phyloP scores from a whole-genome alignment of 2,888 invertebrate species.

The Coleophora flavipennella region DNA sequence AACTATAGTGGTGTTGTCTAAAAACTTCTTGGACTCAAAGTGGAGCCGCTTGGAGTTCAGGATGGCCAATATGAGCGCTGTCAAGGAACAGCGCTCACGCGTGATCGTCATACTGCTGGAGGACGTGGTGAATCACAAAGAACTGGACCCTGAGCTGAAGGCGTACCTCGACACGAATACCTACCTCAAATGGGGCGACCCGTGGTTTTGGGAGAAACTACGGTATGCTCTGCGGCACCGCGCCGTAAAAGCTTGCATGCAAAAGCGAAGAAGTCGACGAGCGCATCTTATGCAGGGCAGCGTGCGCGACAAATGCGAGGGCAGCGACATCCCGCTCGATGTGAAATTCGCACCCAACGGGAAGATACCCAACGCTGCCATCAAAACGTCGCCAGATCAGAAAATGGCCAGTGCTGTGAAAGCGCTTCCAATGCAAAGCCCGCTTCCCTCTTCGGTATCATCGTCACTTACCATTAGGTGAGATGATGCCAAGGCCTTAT shows the following conservation, averaged over 20 bases:
- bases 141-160: constrained; percentile 56
- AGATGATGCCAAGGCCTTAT: too few species aligned
- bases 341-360: constrained; percentile 1
- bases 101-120: constrained; percentile 81
- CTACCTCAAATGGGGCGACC: constrained; percentile 85
- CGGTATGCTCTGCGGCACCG: constrained; percentile 75
- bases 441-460: too few species aligned
- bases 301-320: background rate
- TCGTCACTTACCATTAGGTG: too few species aligned
- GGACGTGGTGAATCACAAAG: constrained; percentile 63
- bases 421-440: too few species aligned
- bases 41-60: constrained; percentile 76
- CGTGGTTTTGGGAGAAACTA: constrained; percentile 85
- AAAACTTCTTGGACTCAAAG: constrained; percentile 41
- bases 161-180: constrained; percentile 82
- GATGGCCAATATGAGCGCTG: constrained; percentile 64
- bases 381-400: constrained; percentile 1
- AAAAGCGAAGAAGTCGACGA: background rate
- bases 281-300: background rate
- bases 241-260: background rate
- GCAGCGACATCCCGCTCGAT: constrained; percentile 4
- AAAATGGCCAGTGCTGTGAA: too few species aligned
- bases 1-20: constrained; percentile 23
- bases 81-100: constrained; percentile 69
- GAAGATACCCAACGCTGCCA: background rate